Evolutionary conservation across 2,888 invertebrate species (phyloP).

Genomic region (Ariolimax columbianus): DNA sequence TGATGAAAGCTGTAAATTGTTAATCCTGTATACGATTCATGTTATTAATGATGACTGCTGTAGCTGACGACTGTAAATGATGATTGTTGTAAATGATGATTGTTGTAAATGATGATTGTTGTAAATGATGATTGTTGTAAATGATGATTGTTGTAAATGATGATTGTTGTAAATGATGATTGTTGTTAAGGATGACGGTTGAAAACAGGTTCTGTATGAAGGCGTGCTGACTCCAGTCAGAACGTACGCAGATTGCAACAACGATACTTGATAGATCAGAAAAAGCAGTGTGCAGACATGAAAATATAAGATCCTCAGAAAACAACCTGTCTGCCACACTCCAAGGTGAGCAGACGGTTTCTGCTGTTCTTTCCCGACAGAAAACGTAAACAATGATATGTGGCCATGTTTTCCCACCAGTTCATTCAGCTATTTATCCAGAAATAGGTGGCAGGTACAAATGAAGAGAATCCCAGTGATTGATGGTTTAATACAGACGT

Average conservation of each 20-base stretch:
- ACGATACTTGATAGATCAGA: not conserved
- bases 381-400: not conserved
- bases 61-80: too few species aligned
- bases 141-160: too few species aligned
- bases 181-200: too few species aligned
- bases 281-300: not conserved
- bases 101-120: too few species aligned
- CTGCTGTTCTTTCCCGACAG: not conserved
- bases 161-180: too few species aligned
- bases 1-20: too few species aligned
- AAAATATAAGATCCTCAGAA: not conserved
- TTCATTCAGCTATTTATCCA: not conserved
- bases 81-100: too few species aligned
- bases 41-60: too few species aligned
- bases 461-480: not conserved
- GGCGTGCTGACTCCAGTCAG: not conserved
- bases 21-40: too few species aligned
- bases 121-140: too few species aligned
- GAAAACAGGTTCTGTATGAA: not conserved
- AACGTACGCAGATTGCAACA: not conserved
- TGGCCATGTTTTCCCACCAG: not conserved
- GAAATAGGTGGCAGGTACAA: not conserved
- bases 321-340: not conserved
- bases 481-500: not conserved
- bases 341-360: not conserved